Evolutionary conservation across 2,113 vertebrate genomes (phyloP).

Genomic region (Bubo scandiacus): DNA sequence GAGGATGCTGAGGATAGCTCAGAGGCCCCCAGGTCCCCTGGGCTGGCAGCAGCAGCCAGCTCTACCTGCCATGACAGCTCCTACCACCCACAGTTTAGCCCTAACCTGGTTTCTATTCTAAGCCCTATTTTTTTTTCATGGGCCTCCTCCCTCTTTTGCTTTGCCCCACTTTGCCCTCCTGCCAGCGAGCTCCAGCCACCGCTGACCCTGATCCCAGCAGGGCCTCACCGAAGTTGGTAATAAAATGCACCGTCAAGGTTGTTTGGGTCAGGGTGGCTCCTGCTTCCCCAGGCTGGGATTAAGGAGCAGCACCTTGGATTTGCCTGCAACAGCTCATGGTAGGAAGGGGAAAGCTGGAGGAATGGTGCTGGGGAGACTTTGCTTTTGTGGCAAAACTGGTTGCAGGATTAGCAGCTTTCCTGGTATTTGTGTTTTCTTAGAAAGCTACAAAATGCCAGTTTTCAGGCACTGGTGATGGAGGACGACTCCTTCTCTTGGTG

Average conservation of each 20-base stretch:
- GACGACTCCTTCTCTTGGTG: not conserved
- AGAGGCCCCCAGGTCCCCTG: not conserved
- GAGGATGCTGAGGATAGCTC: not conserved
- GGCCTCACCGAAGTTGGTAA: not conserved
- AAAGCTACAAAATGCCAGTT: not conserved
- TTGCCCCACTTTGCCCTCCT: not conserved
- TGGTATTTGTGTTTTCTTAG: not conserved
- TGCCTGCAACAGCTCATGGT: not conserved
- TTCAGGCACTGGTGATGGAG: not conserved
- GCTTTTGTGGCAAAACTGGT: not conserved
- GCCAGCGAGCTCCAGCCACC: accelerated
- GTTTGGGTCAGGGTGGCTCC: not conserved
- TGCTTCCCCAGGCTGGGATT: not conserved
- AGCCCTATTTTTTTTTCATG: not conserved
- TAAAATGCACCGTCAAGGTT: not conserved
- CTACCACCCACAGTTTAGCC: constrained; percentile 20
- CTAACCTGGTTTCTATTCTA: constrained; percentile 44
- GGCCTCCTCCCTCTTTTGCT: constrained; percentile 25
- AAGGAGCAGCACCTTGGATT: not conserved
- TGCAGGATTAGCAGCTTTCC: not conserved
- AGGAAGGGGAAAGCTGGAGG: not conserved
- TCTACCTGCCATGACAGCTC: not conserved
- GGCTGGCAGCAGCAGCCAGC: not conserved
- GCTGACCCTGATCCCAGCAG: not conserved
- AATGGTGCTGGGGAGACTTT: not conserved